phyloP scores from a whole-genome alignment of 2,113 vertebrate genomes.

The Ginglymostoma cirratum region DNA sequence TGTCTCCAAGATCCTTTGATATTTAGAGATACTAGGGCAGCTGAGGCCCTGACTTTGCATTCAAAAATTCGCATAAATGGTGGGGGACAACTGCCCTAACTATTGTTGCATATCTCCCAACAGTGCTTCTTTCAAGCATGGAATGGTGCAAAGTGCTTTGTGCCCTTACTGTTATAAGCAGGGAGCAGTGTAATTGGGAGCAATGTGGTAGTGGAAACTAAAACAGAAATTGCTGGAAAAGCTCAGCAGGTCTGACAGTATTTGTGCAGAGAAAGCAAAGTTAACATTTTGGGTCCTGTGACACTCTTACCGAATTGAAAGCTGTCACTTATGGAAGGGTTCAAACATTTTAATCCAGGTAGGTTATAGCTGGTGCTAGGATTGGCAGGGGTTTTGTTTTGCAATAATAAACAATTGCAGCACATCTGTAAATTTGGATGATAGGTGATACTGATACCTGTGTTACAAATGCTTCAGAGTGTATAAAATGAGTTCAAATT shows the following conservation, averaged over 20 bases:
- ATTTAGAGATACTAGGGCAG: neutral
- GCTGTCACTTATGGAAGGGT: neutral
- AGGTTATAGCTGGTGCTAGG: neutral
- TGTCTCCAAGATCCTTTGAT: neutral
- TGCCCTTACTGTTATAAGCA: neutral
- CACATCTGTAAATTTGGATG: neutral
- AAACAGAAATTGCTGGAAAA: too few relatives aligned
- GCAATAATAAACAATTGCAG: neutral
- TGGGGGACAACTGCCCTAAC: too few relatives aligned
- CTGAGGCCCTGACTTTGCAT: neutral
- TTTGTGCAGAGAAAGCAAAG: too few relatives aligned
- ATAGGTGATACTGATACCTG: neutral
- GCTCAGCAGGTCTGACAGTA: too few relatives aligned
- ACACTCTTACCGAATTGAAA: too few relatives aligned
- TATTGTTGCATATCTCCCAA: neutral
- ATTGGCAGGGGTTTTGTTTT: neutral
- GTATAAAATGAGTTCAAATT: slow-evolving; percentile 29
- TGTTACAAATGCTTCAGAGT: neutral
- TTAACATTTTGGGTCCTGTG: too few relatives aligned
- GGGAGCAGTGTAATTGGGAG: neutral
- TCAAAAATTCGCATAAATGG: too few relatives aligned
- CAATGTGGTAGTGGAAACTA: neutral
- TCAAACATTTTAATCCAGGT: neutral
- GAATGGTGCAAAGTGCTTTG: neutral
- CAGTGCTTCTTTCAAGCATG: neutral